These are phyloP conservation scores for Diabrotica virgifera DNA, from an alignment of 1,140 invertebrate species.

Conservation along the genomic window DNA sequence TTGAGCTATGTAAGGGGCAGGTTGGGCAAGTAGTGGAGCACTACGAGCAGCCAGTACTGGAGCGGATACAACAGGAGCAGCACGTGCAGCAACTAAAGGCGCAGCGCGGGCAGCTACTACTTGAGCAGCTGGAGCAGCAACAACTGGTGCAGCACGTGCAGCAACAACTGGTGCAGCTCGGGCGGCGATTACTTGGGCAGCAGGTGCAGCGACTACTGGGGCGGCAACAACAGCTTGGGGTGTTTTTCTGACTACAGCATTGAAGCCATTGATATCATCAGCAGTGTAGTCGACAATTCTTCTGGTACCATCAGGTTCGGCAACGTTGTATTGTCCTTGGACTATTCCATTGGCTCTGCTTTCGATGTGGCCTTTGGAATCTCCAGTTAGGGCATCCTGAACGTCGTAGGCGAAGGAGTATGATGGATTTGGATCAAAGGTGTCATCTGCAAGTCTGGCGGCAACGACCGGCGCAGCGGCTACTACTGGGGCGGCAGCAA, in stretches of 20 bases:
- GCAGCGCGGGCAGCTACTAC: background rate
- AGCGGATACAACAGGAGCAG: constrained; percentile 25
- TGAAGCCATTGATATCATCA: constrained; percentile 54
- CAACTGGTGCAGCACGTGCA: constrained; percentile 14
- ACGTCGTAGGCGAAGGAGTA: constrained; percentile 56
- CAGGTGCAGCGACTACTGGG: constrained; percentile 23
- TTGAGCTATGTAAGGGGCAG: background rate
- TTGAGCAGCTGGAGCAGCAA: background rate
- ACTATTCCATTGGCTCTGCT: constrained; percentile 59
- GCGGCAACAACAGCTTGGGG: constrained; percentile 38
- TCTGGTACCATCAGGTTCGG: constrained; percentile 63
- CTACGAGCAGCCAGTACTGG: too few species aligned
- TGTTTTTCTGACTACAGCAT: constrained; percentile 47
- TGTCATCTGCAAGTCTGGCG: constrained; percentile 49
- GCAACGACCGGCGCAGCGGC: constrained; percentile 21
- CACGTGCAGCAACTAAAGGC: constrained; percentile 27
- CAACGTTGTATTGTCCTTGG: constrained; percentile 61
- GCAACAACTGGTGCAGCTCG: constrained; percentile 18
- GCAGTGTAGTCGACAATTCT: constrained; percentile 65
- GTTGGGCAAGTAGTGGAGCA: background rate
- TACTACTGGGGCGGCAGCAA: constrained; percentile 43
- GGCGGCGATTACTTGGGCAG: background rate
- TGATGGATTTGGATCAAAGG: constrained; percentile 53
- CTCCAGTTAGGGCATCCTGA: constrained; percentile 56
- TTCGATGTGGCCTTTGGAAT: constrained; percentile 57